Conservation (phyloP, 2,113 vertebrate species). For the Mirza zaza region DNA sequence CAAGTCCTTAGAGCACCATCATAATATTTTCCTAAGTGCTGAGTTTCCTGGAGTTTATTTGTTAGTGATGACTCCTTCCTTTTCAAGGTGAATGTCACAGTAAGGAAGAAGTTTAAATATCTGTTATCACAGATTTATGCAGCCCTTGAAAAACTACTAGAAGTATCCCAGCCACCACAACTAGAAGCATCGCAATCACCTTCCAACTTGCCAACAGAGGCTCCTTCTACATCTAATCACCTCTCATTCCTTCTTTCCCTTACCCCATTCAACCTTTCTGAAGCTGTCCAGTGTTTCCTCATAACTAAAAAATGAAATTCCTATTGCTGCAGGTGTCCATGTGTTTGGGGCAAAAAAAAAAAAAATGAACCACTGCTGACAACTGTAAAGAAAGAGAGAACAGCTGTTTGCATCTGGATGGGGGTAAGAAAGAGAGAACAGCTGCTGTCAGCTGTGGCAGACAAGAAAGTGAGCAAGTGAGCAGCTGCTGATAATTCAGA, state of each 20-base stretch:
- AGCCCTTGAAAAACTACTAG: neutral
- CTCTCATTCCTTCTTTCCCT: neutral
- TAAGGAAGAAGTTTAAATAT: neutral
- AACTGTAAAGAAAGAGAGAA: conserved; percentile 53
- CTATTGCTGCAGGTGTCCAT: conserved; percentile 40
- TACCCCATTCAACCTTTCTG: neutral
- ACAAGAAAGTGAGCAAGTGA: conserved; percentile 53
- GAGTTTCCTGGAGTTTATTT: neutral
- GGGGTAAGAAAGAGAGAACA: conserved; percentile 58
- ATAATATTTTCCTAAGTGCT: neutral
- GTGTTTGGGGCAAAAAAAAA: conserved; percentile 38
- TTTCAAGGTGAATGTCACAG: neutral
- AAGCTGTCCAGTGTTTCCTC: neutral
- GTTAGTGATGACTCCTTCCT: neutral
- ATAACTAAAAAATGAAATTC: conserved; percentile 60
- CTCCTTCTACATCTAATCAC: neutral
- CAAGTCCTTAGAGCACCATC: neutral
- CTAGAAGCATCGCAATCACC: neutral
- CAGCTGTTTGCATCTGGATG: conserved; percentile 76
- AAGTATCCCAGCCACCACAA: neutral
- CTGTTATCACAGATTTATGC: neutral
- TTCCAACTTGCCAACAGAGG: neutral
- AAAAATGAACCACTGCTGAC: conserved; percentile 62
- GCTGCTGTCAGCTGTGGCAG: conserved; percentile 70
- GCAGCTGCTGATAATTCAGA: conserved; percentile 72